Evolutionary conservation across 1,140 invertebrate genomes (phyloP), one percentile per base, ranked within the genome.

Genomic region (Brachionus rotundiformis): DNA sequence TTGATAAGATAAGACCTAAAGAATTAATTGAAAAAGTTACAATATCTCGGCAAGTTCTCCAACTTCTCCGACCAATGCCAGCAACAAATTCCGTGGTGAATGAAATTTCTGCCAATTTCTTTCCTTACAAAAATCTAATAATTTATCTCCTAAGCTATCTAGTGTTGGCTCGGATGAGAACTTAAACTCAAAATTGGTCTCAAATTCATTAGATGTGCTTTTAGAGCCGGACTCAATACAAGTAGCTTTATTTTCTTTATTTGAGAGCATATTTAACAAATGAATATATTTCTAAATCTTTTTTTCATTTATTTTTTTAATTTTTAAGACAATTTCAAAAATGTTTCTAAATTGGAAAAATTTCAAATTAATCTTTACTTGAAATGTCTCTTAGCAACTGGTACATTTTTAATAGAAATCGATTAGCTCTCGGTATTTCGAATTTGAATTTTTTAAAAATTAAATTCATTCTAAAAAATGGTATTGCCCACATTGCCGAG

Each of bases 31-130:
- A 7, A 5, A 75, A 71, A 82, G 84, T 85, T 83, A 87, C 86
- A 88, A 88, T 16, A 86, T 63, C 84, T 90, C 89, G 23, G 89
- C 83, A 11, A 90, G 79, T 84, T 90, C 89, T 2, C 89, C 89
- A 39, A 90, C 86, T 85, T 90, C 89, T 27, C 88, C 89, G 7
- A 89, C 87, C 49, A 90, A 23, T 1, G 89, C 89, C n/a, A 90
- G 82, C 3, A 90, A 83, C 16, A 90, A 61, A 83, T 89, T 90
- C 49, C 89, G 83, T 19, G 89, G 89, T 7, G 84, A 84, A 82
- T 90, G 89, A 84, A 85, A 89, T 82, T 89, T 86, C 19, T 87
- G 83, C 89, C 89, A 90, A 83, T 90, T 87, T 47, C 89, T 83
- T 59, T 89, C 87, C n/a, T 82, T 63, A 29, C 82, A 83, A 85